Evolutionary conservation across 1,140 invertebrate genomes (phyloP), one percentile per base, ranked within the genome.

Genomic region (Tribolium madens): DNA sequence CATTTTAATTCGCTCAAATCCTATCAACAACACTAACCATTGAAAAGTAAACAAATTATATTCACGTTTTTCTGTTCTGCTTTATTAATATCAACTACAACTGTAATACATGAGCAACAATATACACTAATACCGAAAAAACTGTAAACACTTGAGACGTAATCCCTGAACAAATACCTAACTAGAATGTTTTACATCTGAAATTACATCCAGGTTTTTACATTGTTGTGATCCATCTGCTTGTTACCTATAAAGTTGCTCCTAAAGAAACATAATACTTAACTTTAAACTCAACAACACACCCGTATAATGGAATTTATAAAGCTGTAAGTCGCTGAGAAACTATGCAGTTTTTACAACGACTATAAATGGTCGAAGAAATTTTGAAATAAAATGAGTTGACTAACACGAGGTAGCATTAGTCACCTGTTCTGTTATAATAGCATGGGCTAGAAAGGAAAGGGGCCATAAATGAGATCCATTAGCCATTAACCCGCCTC

Each of bases 1-100:
- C n/a, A 13, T 64, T 64, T 64, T 64, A 64, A 64, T 64, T 64
- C 33, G 4, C 12, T 64, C 18, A 64, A 64, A 50, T 42, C n/a
- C 36, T 42, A 42, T 50, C 48, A 50, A 50, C 13, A 47, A n/a
- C n/a, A n/a, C n/a, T n/a, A n/a, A n/a, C n/a, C n/a, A n/a, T n/a
- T n/a, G 46, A 47, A 47, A n/a, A 3, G 1, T 47, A n/a, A 47
- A n/a, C 10, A 47, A 14, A 47, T 0, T 47, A 4, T 1, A 47
- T 0, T 0, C 13, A 47, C 13, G 3, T 26, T 26, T 47, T 47
- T 47, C n/a, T 47, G 13, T 12, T 47, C 13, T 0, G 9, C 46
- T 50, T 14, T 50, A 5, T 50, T 50, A 50, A 50, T 50, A 50
- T 47, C 12, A 13, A 47, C 46, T 47, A 4, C 5, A n/a, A n/a